These are phyloP conservation scores for Nephila pilipes DNA, from an alignment of 1,140 invertebrate species.

Conservation along the genomic window DNA sequence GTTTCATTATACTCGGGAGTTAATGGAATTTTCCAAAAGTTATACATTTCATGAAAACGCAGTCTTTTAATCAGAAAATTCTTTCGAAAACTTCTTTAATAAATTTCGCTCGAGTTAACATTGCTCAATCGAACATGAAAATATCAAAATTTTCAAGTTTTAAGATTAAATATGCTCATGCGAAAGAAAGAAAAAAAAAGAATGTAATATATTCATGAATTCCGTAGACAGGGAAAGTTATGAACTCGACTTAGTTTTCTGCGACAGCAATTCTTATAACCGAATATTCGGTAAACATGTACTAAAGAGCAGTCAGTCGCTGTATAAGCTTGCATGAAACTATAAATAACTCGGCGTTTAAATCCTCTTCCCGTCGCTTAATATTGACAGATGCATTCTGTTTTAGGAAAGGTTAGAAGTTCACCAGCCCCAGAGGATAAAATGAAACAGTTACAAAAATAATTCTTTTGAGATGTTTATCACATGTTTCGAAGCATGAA, in stretches of 20 bases:
- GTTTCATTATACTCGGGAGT: background rate
- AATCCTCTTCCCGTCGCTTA: background rate
- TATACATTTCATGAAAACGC: background rate
- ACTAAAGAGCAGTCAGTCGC: background rate
- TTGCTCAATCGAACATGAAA: background rate
- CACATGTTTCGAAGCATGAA: background rate
- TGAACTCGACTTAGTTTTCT: background rate
- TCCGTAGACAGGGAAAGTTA: background rate
- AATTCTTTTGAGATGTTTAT: background rate
- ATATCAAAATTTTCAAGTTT: background rate
- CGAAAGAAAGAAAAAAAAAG: background rate
- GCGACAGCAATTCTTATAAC: background rate
- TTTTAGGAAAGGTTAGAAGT: background rate
- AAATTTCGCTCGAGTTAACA: background rate
- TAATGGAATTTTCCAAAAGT: background rate
- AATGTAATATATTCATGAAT: background rate
- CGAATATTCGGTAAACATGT: background rate
- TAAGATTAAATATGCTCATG: background rate
- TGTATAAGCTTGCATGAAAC: background rate
- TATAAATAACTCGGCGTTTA: background rate
- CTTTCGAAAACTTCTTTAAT: background rate
- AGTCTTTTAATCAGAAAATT: background rate
- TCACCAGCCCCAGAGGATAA: background rate
- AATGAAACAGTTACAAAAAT: background rate
- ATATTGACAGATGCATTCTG: conserved; percentile 10